Evolutionary conservation across 2,113 vertebrate genomes (phyloP), one percentile per base, ranked within the genome.

Genomic region (Mastomys natalensis): DNA sequence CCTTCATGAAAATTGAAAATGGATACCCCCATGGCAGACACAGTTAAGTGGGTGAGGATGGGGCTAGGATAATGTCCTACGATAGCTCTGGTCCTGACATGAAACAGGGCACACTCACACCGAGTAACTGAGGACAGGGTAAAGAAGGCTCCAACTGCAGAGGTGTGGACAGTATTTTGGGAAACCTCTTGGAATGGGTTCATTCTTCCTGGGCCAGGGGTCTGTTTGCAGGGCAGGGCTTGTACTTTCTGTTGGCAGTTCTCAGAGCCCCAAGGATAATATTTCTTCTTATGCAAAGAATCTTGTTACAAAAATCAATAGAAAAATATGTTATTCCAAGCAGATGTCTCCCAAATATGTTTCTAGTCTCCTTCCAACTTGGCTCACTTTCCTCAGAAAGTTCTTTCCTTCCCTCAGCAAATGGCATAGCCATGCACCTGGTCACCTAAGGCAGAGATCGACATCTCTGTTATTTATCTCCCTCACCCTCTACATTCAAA

Each of bases 361-460:
- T 84, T 92, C 29, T 76, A 34, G 16, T 92, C 40, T 89, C 93
- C 72, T 87, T 92, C 53, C 74, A 94, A 6, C 45, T 87, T 74
- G 74, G 55, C 48, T 53, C 7, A 48, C 10, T 74, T 72, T 93
- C 78, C 62, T 85, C 93, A 64, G 40, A 5, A 91, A 88, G 17
- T 15, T 90, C n/a, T 90, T 80, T 34, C 11, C 74, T 81, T 34
- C 78, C 31, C 94, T 70, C 11, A 77, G 37, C 48, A 68, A 74
- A 68, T 43, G 34, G 24, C 72, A 53, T n/a, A 80, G 45, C 7
- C 43, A 48, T 3, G 5, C 26, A 68, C 43, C 82, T 22, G 40
- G 60, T 9, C 31, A 88, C 45, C 45, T 66, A 55, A 91, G n/a
- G 45, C 17, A 72, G 26, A 76, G 84, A 66, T 5, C 12, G 17